phyloP scores from a whole-genome alignment of 2,797 vertebrate genomes.

The Eidolon dupreanum region DNA sequence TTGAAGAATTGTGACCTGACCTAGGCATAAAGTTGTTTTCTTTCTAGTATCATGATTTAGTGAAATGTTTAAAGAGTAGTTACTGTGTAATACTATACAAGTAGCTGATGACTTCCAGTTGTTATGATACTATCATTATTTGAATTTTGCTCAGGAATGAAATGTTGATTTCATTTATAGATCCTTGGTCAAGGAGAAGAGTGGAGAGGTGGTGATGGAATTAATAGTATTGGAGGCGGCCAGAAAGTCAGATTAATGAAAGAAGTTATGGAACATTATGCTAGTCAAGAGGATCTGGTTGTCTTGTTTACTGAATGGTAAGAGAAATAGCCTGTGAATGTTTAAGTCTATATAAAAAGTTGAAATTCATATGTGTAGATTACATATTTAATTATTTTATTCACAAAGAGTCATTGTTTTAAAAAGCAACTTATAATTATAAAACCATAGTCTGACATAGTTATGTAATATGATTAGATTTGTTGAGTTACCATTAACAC shows the following conservation, averaged over 20 bases:
- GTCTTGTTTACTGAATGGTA: conserved; percentile 96
- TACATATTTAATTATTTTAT: conserved; percentile 5
- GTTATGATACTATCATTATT: not conserved
- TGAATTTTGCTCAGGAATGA: not conserved
- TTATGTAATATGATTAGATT: not conserved
- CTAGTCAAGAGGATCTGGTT: conserved; percentile 91
- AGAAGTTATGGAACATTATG: conserved; percentile 89
- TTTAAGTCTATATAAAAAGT: not conserved
- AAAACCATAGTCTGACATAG: not conserved
- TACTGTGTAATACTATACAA: not conserved
- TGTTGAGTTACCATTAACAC: not conserved
- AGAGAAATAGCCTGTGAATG: not conserved
- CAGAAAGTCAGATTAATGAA: conserved; percentile 97
- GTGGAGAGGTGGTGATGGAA: conserved; percentile 95
- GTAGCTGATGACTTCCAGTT: not conserved
- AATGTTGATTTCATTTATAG: conserved; percentile 82
- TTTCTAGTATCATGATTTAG: not conserved
- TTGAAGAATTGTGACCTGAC: not conserved
- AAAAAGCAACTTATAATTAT: not conserved
- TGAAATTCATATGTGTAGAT: conserved; percentile 28
- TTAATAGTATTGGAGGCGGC: conserved; percentile 94
- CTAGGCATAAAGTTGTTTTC: not conserved
- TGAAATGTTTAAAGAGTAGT: not conserved
- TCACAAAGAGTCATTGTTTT: not conserved
- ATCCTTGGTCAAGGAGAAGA: conserved; percentile 94